A percentile compares a stretch with the other conserved stretches of the same genome.
Conservation (phyloP, 2,797 vertebrate species). For the Tinamus major region DNA sequence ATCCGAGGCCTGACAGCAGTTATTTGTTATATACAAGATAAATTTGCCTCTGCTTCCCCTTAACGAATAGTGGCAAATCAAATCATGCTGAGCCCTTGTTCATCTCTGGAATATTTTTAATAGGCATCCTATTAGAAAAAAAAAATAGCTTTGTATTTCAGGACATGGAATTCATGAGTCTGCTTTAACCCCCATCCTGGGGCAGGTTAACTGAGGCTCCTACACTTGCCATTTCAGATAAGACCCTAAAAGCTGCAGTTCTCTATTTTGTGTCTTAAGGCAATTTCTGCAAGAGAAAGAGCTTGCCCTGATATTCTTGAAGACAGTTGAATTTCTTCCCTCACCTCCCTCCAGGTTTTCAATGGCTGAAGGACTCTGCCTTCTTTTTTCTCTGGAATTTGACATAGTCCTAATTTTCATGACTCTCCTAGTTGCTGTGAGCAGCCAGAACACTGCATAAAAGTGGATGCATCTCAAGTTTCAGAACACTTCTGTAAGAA, state of each 20-base stretch:
- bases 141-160: not conserved
- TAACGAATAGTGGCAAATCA: constrained; percentile 14
- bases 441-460: no score
- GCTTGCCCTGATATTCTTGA: not conserved
- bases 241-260: not conserved
- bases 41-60: not conserved
- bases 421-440: no score
- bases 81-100: not conserved
- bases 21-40: constrained; percentile 17
- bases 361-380: not conserved
- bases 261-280: not conserved
- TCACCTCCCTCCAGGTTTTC: not conserved
- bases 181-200: not conserved
- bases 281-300: not conserved
- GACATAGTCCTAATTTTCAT: not conserved
- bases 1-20: not conserved
- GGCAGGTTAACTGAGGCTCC: not conserved
- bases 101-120: constrained; percentile 14
- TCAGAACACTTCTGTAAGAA: no score
- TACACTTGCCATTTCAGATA: not conserved
- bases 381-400: not conserved
- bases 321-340: not conserved
- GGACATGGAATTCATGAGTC: not conserved
- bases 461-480: no score
- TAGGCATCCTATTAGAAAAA: not conserved